A percentile compares a stretch with the other conserved stretches of the same genome.
phyloP scores from a whole-genome alignment of 2,113 vertebrate genomes.

The Trogon surrucura region DNA sequence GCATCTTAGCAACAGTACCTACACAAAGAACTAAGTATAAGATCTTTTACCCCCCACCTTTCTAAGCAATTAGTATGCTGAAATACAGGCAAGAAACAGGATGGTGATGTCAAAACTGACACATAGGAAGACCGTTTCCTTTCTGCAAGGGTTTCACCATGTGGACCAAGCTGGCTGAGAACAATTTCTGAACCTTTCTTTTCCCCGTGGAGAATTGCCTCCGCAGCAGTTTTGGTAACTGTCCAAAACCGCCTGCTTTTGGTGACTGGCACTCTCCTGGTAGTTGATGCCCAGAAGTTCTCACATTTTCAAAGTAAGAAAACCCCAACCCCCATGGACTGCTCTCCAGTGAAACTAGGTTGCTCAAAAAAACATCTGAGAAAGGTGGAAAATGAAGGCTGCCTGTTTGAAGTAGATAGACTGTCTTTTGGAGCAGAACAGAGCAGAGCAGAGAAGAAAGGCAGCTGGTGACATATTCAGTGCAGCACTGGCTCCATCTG shows the following conservation, averaged over 20 bases:
- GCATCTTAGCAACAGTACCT: slow-evolving; percentile 62
- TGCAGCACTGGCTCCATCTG: not conserved
- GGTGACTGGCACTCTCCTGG: not conserved
- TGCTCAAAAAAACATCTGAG: slow-evolving; percentile 51
- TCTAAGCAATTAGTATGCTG: slow-evolving; percentile 52
- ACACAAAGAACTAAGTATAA: slow-evolving; percentile 50
- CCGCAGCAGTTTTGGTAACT: not conserved
- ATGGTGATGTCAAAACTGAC: slow-evolving; percentile 40
- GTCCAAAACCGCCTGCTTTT: not conserved
- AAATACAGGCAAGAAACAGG: slow-evolving; percentile 30
- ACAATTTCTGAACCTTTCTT: not conserved
- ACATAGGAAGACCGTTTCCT: slow-evolving; percentile 20
- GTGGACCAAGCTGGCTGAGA: not conserved
- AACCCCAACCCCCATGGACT: not conserved
- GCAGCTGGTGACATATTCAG: slow-evolving; percentile 67
- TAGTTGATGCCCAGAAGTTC: not conserved
- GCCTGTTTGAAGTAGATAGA: slow-evolving; percentile 36
- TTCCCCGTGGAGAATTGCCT: slow-evolving; percentile 12
- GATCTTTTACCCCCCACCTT: slow-evolving; percentile 38
- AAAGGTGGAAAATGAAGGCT: slow-evolving; percentile 14
- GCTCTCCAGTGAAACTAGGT: slow-evolving; percentile 24
- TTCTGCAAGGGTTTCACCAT: not conserved
- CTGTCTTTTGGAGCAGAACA: slow-evolving; percentile 5
- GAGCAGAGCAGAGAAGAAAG: slow-evolving; percentile 22
- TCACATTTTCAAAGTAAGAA: not conserved